Evolutionary conservation across 2,113 vertebrate genomes (phyloP), one percentile per base, ranked within the genome.

Genomic region (Cyanistes caeruleus): DNA sequence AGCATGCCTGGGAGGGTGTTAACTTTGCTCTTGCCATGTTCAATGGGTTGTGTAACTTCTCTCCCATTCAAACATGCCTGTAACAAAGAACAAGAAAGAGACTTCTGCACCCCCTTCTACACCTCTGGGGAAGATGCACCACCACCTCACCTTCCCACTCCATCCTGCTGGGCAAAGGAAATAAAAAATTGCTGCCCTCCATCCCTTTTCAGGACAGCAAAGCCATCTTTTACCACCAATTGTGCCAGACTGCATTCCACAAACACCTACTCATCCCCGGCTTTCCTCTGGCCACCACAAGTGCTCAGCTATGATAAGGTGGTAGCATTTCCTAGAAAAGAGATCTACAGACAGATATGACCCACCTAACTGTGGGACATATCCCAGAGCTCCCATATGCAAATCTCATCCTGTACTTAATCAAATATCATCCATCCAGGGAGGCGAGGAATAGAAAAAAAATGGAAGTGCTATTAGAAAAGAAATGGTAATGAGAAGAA

Each of bases 401-500:
- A 93, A 97, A 97, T 82, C 62, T 96, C 87, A 79, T 35, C 39
- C 73, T 55, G 75, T 96, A 65, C 84, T 94, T 83, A 90, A 85
- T 83, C 86, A 97, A 95, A 89, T 67, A 93, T 63, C 90, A 86
- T 79, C 64, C 64, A 69, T 64, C 62, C 35, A 2, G 73, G 64
- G 51, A 89, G 89, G 81, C 27, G 11, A 30, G 46, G 20, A 41
- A 74, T 79, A 58, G 10, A 37, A 96, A 87, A 84, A 80, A 90
- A 95, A 59, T 48, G 44, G 64, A 89, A 43, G 56, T 2, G 3
- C 85, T 92, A 92, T 80, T 96, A 96, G 52, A 94, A 95, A 94
- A 73, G 67, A 97, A 98, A 97, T 44, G 31, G 60, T 94, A 96
- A 96, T 92, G 68, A 92, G 91, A 91, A 92, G 89, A 96, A 96